Conservation (phyloP, 2,113 vertebrate species). For the Thunnus thynnus region DNA sequence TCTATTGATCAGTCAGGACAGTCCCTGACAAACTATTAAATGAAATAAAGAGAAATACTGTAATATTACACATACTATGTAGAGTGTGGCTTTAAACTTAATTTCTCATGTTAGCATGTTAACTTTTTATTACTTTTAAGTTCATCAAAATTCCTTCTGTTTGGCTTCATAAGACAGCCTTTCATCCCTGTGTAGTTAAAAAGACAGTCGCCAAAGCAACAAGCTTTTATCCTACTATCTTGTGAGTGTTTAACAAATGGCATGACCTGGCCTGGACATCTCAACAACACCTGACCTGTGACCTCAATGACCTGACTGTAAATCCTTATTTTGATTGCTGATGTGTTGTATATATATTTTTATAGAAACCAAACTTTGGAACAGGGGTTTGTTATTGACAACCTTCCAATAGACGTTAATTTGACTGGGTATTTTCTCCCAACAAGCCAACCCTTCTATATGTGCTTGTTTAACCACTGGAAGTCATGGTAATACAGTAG, state of each 20-base stretch:
- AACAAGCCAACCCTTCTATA: neutral
- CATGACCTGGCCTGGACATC: conserved; percentile 31
- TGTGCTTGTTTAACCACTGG: neutral
- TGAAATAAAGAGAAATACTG: neutral
- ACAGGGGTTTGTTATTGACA: no score
- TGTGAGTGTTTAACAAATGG: conserved; percentile 41
- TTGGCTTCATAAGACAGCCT: conserved; percentile 38
- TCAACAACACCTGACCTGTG: conserved; percentile 20
- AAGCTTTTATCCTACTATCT: conserved; percentile 34
- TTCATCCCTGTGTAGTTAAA: conserved; percentile 37
- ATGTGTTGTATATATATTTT: neutral
- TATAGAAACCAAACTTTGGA: no score
- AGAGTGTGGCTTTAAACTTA: neutral
- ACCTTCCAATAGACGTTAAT: no score
- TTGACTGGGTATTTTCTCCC: neutral
- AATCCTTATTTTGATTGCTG: conserved; percentile 22
- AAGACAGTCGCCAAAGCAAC: conserved; percentile 66
- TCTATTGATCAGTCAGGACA: neutral
- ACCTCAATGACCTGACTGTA: conserved; percentile 23
- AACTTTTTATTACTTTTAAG: neutral
- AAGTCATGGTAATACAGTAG: neutral
- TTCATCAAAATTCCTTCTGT: conserved; percentile 22
- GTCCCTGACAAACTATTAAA: neutral
- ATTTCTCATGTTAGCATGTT: conserved; percentile 15
- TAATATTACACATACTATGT: neutral